phyloP scores from a whole-genome alignment of 2,113 vertebrate genomes.

The Equus przewalskii region DNA sequence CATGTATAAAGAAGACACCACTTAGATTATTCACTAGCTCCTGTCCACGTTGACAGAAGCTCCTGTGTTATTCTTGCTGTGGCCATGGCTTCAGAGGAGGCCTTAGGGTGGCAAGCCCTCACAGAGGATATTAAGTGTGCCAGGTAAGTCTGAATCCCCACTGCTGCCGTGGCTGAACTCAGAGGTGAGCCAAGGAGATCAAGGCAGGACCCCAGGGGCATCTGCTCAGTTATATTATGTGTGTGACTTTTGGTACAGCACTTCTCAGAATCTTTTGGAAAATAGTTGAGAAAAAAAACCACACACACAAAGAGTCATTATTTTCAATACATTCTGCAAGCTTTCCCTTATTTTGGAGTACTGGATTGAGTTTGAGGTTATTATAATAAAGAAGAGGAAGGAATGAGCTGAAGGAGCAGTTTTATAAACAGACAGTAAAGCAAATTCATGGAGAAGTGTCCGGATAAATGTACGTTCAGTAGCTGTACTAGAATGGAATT shows the following conservation, averaged over 20 bases:
- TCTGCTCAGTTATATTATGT: rapidly evolving
- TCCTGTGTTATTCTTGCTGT: neutral
- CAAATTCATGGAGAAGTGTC: neutral
- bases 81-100: neutral
- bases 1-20: neutral
- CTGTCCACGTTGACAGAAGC: neutral
- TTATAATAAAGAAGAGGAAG: neutral
- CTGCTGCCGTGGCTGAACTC: neutral
- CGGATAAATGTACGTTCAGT: neutral
- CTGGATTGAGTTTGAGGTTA: neutral
- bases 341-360: neutral
- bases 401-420: neutral
- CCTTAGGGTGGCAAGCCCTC: neutral
- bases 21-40: neutral
- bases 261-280: neutral
- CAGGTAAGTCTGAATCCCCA: neutral
- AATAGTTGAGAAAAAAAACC: neutral
- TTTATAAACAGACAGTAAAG: neutral
- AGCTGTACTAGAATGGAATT: neutral
- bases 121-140: neutral
- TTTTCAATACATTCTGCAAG: neutral
- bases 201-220: too few species aligned
- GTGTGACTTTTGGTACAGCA: neutral
- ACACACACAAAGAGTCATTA: neutral
- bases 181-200: neutral